Conservation (phyloP, 1,140 invertebrate genomes). For the Choristoneura fumiferana region DNA sequence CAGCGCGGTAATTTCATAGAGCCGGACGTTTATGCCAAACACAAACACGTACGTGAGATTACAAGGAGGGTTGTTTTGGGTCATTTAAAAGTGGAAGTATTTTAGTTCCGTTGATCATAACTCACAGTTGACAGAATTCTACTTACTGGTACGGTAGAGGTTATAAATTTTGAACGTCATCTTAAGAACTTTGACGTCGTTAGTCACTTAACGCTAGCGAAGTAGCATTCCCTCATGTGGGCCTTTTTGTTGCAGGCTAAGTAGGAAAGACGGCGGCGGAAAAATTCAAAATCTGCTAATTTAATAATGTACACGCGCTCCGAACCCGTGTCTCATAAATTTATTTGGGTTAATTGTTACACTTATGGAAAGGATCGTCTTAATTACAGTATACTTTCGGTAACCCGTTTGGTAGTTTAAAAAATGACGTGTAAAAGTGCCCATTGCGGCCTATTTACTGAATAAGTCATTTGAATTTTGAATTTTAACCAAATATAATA, state of each 20-base stretch:
- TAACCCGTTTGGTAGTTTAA: too few species aligned
- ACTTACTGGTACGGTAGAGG: not conserved
- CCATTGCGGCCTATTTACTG: too few species aligned
- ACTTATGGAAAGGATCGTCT: conserved; percentile 10
- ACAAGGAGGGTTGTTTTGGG: conserved; percentile 41
- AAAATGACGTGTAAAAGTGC: too few species aligned
- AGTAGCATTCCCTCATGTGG: conserved; percentile 10
- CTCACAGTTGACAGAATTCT: conserved; percentile 25
- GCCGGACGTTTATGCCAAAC: conserved; percentile 44
- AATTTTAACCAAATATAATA: too few species aligned
- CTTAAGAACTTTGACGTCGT: not conserved
- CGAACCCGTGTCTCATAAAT: not conserved
- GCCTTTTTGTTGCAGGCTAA: not conserved
- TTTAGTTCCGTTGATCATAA: conserved; percentile 36
- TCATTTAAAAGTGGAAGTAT: conserved; percentile 40
- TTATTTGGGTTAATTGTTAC: conserved; percentile 13
- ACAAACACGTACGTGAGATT: conserved; percentile 50
- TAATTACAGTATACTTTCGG: conserved; percentile 16
- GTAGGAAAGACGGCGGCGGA: not conserved
- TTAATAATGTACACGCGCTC: not conserved
- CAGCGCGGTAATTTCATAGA: conserved; percentile 49
- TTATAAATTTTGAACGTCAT: not conserved
- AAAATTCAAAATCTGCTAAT: not conserved
- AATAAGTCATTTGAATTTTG: too few species aligned
- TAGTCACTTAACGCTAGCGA: conserved; percentile 15